These are phyloP conservation scores for Bicyclus anynana DNA, from an alignment of 1,140 invertebrate genomes.

Conservation along the genomic window DNA sequence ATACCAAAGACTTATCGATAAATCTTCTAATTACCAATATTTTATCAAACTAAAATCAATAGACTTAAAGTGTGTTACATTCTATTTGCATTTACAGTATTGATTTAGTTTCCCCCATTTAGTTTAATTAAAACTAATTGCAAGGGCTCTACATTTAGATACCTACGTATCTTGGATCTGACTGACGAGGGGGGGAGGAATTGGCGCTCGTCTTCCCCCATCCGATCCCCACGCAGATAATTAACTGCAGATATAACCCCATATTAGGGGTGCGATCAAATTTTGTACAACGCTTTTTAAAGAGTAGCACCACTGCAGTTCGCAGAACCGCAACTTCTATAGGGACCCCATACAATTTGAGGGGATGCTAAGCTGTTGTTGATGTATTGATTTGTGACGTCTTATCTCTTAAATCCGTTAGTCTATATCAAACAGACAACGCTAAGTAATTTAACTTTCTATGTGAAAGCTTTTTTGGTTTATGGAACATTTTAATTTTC, in stretches of 20 bases:
- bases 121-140: constrained; percentile 71
- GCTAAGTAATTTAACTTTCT: no score
- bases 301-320: constrained; percentile 41
- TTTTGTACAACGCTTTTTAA: constrained; percentile 68
- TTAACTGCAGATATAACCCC: constrained; percentile 70
- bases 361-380: constrained; percentile 57
- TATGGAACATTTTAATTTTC: no score
- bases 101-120: constrained; percentile 32
- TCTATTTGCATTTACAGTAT: constrained; percentile 6
- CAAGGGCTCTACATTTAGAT: constrained; percentile 49
- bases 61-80: no score
- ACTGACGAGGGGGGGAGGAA: constrained; percentile 42
- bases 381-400: constrained; percentile 52
- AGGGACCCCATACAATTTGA: constrained; percentile 58
- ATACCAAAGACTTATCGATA: no score
- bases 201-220: constrained; percentile 55
- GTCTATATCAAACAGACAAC: no score
- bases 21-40: background rate
- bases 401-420: background rate
- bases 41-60: background rate
- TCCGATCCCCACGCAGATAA: constrained; percentile 60
- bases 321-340: constrained; percentile 45
- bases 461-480: no score
- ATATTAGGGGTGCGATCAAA: constrained; percentile 55
- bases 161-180: constrained; percentile 44